Base-by-base conservation (phyloP, 2,888 invertebrate genomes). In the Caenorhabditis sp. region DNA sequence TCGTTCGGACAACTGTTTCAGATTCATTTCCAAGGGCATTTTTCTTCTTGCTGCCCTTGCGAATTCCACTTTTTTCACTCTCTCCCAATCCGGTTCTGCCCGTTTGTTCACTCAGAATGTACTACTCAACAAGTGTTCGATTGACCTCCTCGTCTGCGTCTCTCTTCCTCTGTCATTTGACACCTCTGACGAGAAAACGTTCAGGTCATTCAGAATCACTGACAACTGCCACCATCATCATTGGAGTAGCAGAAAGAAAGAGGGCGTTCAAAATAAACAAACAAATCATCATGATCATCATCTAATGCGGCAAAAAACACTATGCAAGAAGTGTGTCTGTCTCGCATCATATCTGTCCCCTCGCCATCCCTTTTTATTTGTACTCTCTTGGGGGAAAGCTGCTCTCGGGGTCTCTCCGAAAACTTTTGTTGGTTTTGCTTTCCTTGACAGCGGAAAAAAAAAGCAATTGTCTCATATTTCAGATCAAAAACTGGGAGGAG, bases 401-500 rank as follows among this genome's bases (percentile, higher is more conserved):
- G 46, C 56, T 56, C 66, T 63, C 61, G 32, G 59, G 45, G 37
- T 35, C 22, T 32, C 45, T 30, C 53, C 48, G 68, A 59, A 68
- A 68, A 68, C 41, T 59, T 58, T 50, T 68, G 68, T 68, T 68
- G 68, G 59, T 58, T 68, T 68, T 68, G 58, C 68, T 68, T 68
- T 68, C 45, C 48, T 56, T 66, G 43, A 39, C 68, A 58, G 58
- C 52, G 35, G 32, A 13, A 43, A 62, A 52, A 56, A 46, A 68
- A 68, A 68, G 68, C 68, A 58, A 68, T 68, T 68, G 68, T 68
- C 68, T 68, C 68, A 30, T 59, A 68, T 68, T 68, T 68, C 68
- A 68, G 68, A 68, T 68, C 52, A 68, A 58, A 68, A 68, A 68
- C 43, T 68, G 50, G 50, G 30, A 13, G 50, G 30, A 13, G 41